phyloP scores from a whole-genome alignment of 2,797 vertebrate genomes.

The Gallinago solitaria region DNA sequence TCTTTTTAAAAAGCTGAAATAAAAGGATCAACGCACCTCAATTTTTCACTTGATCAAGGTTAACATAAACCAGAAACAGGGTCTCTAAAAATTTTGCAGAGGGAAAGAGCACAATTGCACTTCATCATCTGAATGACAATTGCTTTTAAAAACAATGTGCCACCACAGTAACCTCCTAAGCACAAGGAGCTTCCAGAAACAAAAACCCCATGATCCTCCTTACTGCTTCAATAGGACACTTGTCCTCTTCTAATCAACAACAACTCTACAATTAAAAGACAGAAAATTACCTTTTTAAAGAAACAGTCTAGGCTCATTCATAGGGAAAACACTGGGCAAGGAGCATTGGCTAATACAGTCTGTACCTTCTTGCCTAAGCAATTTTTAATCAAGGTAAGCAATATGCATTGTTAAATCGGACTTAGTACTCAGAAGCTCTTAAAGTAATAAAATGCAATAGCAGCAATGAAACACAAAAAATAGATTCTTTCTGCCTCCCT shows the following conservation, averaged over 20 bases:
- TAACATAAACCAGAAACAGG: not conserved
- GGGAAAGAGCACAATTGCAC: not conserved
- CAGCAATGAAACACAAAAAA: not conserved
- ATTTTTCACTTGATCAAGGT: not conserved
- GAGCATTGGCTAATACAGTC: not conserved
- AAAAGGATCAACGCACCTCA: not conserved
- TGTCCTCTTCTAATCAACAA: not conserved
- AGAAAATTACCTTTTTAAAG: not conserved
- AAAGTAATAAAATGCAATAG: not conserved
- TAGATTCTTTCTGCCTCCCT: not conserved
- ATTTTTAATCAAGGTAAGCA: constrained; percentile 10
- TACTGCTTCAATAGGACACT: not conserved
- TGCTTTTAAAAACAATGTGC: not conserved
- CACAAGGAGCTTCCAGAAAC: not conserved
- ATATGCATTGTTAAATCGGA: not conserved
- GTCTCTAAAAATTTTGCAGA: not conserved
- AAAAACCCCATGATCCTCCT: not conserved
- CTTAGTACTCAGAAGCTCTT: not conserved
- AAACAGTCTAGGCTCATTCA: not conserved
- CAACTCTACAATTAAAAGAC: not conserved
- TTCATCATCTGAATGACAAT: not conserved
- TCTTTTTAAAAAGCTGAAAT: constrained; percentile 34
- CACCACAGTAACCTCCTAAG: not conserved
- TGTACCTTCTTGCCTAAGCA: not conserved
- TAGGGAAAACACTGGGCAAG: not conserved